phyloP scores from a whole-genome alignment of 2,888 invertebrate genomes.

The Gymnoscelis rufifasciata region DNA sequence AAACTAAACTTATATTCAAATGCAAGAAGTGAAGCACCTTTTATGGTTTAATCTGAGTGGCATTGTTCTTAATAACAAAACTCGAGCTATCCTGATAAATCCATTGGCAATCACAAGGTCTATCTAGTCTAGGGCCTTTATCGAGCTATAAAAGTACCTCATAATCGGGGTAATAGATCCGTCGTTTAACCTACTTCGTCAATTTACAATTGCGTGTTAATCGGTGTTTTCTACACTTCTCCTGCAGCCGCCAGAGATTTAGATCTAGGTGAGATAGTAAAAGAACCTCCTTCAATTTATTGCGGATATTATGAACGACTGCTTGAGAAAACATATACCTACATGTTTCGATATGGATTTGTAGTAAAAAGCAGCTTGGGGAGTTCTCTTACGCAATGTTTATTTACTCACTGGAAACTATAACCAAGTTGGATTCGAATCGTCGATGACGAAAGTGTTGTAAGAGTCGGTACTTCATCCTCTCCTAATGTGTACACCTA shows the following conservation, averaged over 20 bases:
- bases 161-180: conserved; percentile 18
- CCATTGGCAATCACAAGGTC: neutral
- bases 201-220: conserved; percentile 25
- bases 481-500: conserved; percentile 82
- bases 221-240: conserved; percentile 18
- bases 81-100: neutral
- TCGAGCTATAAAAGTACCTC: conserved; percentile 3
- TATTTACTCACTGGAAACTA: conserved; percentile 44
- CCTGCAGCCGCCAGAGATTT: conserved; percentile 21
- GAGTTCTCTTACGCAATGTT: too few species aligned
- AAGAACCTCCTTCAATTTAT: neutral
- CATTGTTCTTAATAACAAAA: neutral
- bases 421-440: conserved; percentile 65
- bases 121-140: neutral
- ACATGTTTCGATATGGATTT: too few species aligned
- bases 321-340: neutral
- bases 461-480: conserved; percentile 84
- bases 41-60: too few species aligned
- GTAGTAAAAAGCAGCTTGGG: too few species aligned
- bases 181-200: conserved; percentile 28
- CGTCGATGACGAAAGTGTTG: conserved; percentile 81
- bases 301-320: neutral
- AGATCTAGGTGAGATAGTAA: conserved; percentile 24
- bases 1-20: too few species aligned
- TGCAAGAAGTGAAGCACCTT: too few species aligned